phyloP scores from a whole-genome alignment of 1,140 invertebrate species.

The Chironomus tepperi region DNA sequence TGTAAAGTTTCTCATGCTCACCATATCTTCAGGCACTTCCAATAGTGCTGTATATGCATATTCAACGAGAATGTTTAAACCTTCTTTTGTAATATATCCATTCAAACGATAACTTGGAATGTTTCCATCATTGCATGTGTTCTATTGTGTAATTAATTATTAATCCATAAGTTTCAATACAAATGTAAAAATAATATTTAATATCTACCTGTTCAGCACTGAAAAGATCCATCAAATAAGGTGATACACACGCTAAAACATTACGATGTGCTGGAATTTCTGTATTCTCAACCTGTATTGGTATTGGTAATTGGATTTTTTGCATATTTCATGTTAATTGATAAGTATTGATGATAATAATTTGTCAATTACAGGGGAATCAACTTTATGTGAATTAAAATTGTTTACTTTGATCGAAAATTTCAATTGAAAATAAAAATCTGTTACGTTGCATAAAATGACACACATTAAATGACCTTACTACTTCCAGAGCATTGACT shows the following conservation, averaged over 20 bases:
- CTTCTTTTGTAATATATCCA: slow-evolving; percentile 30
- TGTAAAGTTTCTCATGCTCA: slow-evolving; percentile 26
- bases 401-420: no score
- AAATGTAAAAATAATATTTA: background rate
- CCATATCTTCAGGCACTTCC: slow-evolving; percentile 40
- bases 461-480: no score
- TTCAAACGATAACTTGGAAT: slow-evolving; percentile 27
- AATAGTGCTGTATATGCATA: slow-evolving; percentile 65
- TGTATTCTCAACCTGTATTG: slow-evolving; percentile 50
- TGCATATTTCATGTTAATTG: no score
- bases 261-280: slow-evolving; percentile 69
- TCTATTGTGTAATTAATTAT: background rate
- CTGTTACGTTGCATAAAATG: no score
- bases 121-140: slow-evolving; percentile 25
- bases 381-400: slow-evolving; percentile 33
- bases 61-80: slow-evolving; percentile 64
- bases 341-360: no score
- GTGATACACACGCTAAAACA: slow-evolving; percentile 65
- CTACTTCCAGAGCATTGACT: no score
- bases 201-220: slow-evolving; percentile 43
- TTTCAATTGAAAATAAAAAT: no score
- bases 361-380: slow-evolving; percentile 26
- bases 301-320: slow-evolving; percentile 18
- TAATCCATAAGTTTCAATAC: background rate
- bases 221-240: slow-evolving; percentile 71